Evolutionary conservation across 1,140 invertebrate genomes (phyloP).

Genomic region (Cherax destructor): DNA sequence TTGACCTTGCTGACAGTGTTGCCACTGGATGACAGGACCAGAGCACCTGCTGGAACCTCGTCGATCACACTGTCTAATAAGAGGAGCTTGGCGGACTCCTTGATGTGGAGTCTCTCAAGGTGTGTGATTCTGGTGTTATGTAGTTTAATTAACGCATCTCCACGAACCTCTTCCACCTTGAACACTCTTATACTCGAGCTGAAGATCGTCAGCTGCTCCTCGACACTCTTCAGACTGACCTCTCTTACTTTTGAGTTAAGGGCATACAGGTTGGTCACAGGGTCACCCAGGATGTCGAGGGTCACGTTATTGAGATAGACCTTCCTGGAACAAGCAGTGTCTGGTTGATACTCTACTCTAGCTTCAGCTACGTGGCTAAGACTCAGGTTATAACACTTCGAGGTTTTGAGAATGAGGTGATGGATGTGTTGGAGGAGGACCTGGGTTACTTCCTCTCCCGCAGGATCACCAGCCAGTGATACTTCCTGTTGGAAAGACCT

Average conservation of each 20-base stretch:
- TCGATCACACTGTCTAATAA: background rate
- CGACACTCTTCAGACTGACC: background rate
- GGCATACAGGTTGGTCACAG: background rate
- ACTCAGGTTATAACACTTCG: background rate
- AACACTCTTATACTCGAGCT: background rate
- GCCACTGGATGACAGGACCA: background rate
- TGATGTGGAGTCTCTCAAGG: background rate
- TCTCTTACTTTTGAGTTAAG: background rate
- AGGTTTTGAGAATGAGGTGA: background rate
- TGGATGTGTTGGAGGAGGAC: background rate
- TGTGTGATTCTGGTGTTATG: background rate
- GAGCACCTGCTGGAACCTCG: background rate
- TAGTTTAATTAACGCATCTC: background rate
- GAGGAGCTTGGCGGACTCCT: background rate
- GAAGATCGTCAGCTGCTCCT: background rate
- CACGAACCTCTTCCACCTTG: background rate
- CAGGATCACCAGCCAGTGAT: no score
- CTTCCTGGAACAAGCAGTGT: background rate
- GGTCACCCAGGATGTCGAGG: background rate
- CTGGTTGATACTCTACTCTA: background rate
- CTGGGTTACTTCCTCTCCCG: no score
- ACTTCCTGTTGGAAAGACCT: no score
- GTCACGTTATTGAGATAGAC: background rate
- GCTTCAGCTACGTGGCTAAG: background rate
- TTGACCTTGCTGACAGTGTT: background rate